Percentiles rank a stretch among this genome's conserved stretches.
These are phyloP conservation scores for Sinocyclocheilus rhinocerous DNA, from an alignment of 2,113 vertebrate species.

Conservation along the genomic window DNA sequence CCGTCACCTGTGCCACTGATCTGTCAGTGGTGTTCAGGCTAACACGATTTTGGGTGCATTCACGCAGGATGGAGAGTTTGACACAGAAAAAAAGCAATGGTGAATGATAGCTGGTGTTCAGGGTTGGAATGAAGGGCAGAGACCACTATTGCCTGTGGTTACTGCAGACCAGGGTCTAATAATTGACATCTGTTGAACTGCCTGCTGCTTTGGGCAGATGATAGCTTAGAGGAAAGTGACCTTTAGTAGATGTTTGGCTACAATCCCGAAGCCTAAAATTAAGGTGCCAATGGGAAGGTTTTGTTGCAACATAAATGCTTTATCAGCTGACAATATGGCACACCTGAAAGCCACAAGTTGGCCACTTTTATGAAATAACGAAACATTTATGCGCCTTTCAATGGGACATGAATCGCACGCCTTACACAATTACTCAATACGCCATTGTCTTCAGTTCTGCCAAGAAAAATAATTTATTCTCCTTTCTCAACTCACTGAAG, in stretches of 20 bases:
- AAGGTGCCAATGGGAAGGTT: conserved; percentile 15
- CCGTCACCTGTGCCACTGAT: conserved; percentile 29
- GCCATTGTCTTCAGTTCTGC: not conserved
- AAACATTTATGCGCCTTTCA: too few species aligned
- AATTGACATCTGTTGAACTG: conserved; percentile 21
- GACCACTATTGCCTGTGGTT: conserved; percentile 34
- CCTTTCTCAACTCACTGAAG: conserved; percentile 17
- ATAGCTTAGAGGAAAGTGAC: conserved; percentile 44
- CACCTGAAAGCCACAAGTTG: conserved; percentile 28
- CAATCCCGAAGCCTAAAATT: conserved; percentile 35
- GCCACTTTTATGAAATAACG: conserved; percentile 6
- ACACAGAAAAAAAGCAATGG: conserved; percentile 27
- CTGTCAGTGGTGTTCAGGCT: conserved; percentile 5
- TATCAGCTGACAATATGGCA: not conserved
- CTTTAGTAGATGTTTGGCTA: conserved; percentile 44
- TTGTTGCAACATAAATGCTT: conserved; percentile 36
- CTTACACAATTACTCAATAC: conserved; percentile 18
- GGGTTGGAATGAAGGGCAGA: conserved; percentile 6
- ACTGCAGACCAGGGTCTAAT: conserved; percentile 36
- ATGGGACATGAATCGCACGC: not conserved
- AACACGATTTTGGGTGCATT: not conserved
- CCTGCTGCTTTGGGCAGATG: conserved; percentile 21
- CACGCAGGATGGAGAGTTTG: not conserved
- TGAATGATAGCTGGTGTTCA: conserved; percentile 22
- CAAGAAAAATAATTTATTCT: not conserved